Conservation (phyloP, 1,140 invertebrate species). For the Oncopodura yosiiana region DNA sequence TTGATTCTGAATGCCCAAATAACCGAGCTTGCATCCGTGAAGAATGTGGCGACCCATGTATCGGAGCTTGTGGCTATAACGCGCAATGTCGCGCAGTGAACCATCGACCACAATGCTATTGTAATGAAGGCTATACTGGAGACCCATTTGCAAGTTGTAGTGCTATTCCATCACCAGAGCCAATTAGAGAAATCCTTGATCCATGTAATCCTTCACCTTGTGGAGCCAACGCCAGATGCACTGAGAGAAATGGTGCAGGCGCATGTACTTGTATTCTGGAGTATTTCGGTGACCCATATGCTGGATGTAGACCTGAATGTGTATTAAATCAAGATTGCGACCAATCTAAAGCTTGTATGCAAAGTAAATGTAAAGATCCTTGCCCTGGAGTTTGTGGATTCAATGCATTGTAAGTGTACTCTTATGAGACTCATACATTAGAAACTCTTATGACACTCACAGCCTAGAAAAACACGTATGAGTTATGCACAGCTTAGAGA, state of each 20-base stretch:
- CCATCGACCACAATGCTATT: slow-evolving; percentile 55
- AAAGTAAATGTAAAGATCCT: slow-evolving; percentile 62
- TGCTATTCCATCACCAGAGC: neutral
- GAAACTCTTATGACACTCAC: slow-evolving; percentile 37
- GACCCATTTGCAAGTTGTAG: neutral
- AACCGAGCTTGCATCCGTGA: slow-evolving; percentile 56
- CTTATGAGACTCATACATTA: too few species aligned
- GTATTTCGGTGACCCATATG: slow-evolving; percentile 47
- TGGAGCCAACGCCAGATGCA: slow-evolving; percentile 49
- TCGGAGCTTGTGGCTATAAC: slow-evolving; percentile 57
- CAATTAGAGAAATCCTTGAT: too few species aligned
- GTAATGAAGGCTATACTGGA: slow-evolving; percentile 49
- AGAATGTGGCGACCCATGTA: neutral
- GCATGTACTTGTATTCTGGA: slow-evolving; percentile 47
- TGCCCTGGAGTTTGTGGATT: slow-evolving; percentile 65
- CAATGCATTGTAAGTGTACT: slow-evolving; percentile 49
- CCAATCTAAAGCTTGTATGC: slow-evolving; percentile 59
- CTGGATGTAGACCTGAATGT: slow-evolving; percentile 65
- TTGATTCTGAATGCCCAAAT: slow-evolving; percentile 57
- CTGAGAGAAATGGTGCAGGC: slow-evolving; percentile 44
- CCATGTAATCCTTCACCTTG: slow-evolving; percentile 54
- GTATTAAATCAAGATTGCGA: slow-evolving; percentile 72
- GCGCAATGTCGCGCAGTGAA: slow-evolving; percentile 58
- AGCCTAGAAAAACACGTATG: slow-evolving; percentile 36
- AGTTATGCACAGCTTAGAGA: too few species aligned